Conservation (phyloP, 1,140 invertebrate genomes). For the Ephestia elutella region DNA sequence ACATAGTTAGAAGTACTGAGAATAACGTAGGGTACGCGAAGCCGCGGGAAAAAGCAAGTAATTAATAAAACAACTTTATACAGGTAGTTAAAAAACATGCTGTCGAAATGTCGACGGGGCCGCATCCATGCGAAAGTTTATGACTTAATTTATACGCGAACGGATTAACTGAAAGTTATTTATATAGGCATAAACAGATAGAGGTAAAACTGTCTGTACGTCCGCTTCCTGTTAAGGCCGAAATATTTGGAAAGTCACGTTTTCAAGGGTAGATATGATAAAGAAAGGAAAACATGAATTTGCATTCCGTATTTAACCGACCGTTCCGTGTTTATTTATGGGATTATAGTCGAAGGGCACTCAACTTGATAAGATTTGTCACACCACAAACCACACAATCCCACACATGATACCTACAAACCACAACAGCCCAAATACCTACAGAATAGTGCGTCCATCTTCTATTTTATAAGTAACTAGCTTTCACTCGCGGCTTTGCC, state of each 20-base stretch:
- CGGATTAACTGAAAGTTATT: constrained; percentile 27
- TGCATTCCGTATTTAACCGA: constrained; percentile 28
- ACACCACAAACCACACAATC: too few species aligned
- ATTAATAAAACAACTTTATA: too few species aligned
- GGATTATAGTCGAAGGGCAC: constrained; percentile 37
- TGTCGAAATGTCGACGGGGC: background rate
- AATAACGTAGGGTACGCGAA: too few species aligned
- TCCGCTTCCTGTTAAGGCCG: constrained; percentile 30
- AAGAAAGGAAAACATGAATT: constrained; percentile 40
- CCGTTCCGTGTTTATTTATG: constrained; percentile 45
- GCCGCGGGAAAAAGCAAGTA: too few species aligned
- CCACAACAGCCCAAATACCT: too few species aligned
- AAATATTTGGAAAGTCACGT: constrained; percentile 37
- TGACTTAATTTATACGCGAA: constrained; percentile 16
- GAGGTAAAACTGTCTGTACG: constrained; percentile 24
- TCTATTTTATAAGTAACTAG: too few species aligned
- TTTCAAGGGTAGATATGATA: constrained; percentile 33
- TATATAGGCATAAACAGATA: constrained; percentile 32
- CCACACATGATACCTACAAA: too few species aligned
- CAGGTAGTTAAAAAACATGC: too few species aligned
- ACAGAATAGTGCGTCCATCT: too few species aligned
- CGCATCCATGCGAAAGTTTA: constrained; percentile 8
- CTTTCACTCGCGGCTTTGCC: too few species aligned
- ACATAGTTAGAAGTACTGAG: too few species aligned
- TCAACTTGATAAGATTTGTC: constrained; percentile 30